Evolutionary conservation across 2,888 invertebrate genomes (phyloP).

Genomic region (Torymus tubicola): DNA sequence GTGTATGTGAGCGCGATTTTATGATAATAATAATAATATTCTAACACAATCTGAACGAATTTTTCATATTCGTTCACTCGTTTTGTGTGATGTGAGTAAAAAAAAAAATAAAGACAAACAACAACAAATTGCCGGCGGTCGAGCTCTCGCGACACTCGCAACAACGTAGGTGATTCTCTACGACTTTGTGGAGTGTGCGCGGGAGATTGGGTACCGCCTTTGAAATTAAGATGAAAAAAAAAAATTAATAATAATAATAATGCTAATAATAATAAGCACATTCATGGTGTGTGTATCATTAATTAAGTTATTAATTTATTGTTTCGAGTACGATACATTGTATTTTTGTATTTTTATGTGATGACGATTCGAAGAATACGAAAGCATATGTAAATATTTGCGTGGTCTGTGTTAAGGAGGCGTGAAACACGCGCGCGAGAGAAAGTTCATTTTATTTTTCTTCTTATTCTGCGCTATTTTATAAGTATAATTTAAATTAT

Average conservation of each 20-base stretch:
- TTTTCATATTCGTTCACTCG: constrained; percentile 25
- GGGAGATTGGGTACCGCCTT: constrained; percentile 4
- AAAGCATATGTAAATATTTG: constrained; percentile 47
- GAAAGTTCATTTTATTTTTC: too few relatives aligned
- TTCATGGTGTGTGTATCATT: too few relatives aligned
- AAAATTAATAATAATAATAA: too few relatives aligned
- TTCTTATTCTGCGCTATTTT: too few relatives aligned
- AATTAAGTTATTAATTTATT: constrained; percentile 41
- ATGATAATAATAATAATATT: neutral
- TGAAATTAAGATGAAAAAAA: too few relatives aligned
- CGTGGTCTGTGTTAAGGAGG: neutral
- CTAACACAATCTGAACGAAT: constrained; percentile 42
- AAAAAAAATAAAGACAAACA: neutral
- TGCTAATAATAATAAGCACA: too few relatives aligned
- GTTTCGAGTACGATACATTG: constrained; percentile 18
- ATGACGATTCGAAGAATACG: neutral
- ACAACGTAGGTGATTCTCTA: constrained; percentile 50
- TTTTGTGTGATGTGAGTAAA: constrained; percentile 18
- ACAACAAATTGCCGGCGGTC: constrained; percentile 5
- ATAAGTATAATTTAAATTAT: too few relatives aligned
- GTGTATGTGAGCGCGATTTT: neutral
- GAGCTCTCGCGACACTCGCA: constrained; percentile 37
- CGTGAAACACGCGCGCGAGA: constrained; percentile 17
- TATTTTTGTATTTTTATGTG: constrained; percentile 13
- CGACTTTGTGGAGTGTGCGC: constrained; percentile 48